A percentile compares a stretch with the other conserved stretches of the same genome.
Evolutionary conservation across 2,113 vertebrate genomes (phyloP).

Genomic region (Penelope pileata): DNA sequence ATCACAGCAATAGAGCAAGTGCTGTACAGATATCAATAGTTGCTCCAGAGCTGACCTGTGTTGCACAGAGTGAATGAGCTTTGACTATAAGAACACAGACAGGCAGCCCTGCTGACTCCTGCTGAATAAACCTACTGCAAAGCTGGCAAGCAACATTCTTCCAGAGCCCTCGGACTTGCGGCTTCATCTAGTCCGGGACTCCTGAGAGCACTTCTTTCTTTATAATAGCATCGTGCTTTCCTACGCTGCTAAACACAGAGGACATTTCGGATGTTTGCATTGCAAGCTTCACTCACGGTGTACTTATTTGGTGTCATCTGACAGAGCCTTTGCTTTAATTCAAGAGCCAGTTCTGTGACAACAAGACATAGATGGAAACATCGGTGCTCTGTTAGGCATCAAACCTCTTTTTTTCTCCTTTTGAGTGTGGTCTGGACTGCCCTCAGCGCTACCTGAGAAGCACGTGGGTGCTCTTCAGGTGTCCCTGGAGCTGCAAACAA

Average conservation of each 20-base stretch:
- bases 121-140: conserved; percentile 59
- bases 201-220: background rate
- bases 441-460: background rate
- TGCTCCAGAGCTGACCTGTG: conserved; percentile 56
- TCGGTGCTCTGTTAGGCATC: background rate
- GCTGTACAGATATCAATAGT: conserved; percentile 51
- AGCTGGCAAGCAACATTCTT: conserved; percentile 48
- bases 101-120: conserved; percentile 58
- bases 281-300: background rate
- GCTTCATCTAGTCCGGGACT: conserved; percentile 26
- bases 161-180: conserved; percentile 37
- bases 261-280: background rate
- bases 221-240: background rate
- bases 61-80: conserved; percentile 57
- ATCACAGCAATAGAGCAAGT: conserved; percentile 55
- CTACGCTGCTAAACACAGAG: background rate
- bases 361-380: background rate
- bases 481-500: background rate
- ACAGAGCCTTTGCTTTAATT: conserved; percentile 39
- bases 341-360: background rate
- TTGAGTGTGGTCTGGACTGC: background rate
- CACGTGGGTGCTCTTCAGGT: background rate
- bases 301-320: background rate
- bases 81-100: conserved; percentile 52
- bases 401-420: conserved; percentile 2